Conservation (phyloP, 2,113 vertebrate genomes). For the Upupa epops region DNA sequence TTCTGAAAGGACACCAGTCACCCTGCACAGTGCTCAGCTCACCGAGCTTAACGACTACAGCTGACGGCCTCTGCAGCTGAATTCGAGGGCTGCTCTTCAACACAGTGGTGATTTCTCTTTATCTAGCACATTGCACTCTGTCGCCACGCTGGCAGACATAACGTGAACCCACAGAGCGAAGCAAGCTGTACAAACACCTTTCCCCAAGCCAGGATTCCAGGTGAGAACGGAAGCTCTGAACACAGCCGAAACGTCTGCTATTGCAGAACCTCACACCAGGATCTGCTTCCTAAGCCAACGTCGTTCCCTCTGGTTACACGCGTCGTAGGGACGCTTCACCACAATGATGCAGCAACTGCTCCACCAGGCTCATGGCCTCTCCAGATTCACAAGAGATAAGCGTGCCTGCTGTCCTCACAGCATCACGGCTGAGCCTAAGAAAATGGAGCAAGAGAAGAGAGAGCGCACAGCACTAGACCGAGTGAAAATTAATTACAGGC, state of each 20-base stretch:
- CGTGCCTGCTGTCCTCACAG: background rate
- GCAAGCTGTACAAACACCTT: background rate
- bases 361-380: background rate
- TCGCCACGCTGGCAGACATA: background rate
- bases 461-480: background rate
- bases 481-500: background rate
- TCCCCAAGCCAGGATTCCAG: background rate
- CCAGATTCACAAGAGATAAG: background rate
- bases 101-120: slow-evolving; percentile 24
- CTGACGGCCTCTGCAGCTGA: slow-evolving; percentile 3
- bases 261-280: background rate
- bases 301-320: background rate
- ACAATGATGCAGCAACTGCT: background rate
- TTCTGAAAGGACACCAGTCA: background rate
- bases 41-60: slow-evolving; percentile 12
- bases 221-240: background rate
- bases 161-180: slow-evolving; percentile 4
- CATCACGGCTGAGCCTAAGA: background rate
- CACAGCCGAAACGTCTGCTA: background rate
- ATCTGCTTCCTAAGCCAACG: background rate
- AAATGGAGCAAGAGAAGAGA: background rate
- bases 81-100: slow-evolving; percentile 30
- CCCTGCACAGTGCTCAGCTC: background rate
- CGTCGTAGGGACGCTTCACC: background rate
- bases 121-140: background rate